Base-by-base conservation (phyloP, 1,140 invertebrate species). In the Sarcophaga peregrina region DNA sequence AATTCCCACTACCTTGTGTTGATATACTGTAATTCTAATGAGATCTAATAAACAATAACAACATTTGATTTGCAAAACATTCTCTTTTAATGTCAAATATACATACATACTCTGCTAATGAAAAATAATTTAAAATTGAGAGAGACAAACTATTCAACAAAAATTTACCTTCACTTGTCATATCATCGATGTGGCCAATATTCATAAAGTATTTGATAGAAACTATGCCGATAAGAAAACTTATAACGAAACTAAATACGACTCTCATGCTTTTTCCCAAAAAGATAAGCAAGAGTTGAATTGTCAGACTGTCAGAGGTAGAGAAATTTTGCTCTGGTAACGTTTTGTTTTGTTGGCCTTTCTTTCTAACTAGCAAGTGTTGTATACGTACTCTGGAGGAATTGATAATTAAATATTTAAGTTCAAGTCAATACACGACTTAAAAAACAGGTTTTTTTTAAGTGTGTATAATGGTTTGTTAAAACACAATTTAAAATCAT, bases 11-110 rank as follows among this genome's bases (percentile, higher is more conserved):
- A 37, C 25, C 25, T 58, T 0, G 54, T 58, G 54, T 58, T 58
- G 13, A 58, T n/a, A n/a, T 58, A 58, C 15, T 58, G 54, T 58
- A 58, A 58, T 58, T 58, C 54, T 58, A 58, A 58, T n/a, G 54
- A 58, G 54, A 58, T 58, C n/a, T 58, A n/a, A 58, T 15, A 58
- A 13, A 13, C 11, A 58, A 15, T 7, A 58, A 58, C 11, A n/a
- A 58, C 54, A n/a, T 58, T 13, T 13, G 15, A 13, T 58, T 13
- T 58, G 15, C 15, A 13, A 58, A 58, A 37, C 25, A 37, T n/a
- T 58, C 54, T 58, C n/a, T 4, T n/a, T 58, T n/a, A 58, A 58
- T n/a, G 13, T 15, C 10, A 58, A 13, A 58, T 58, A 58, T 58
- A n/a, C n/a, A n/a, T n/a, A n/a, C n/a, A n/a, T n/a, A n/a, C 54